These are phyloP conservation scores for honey bee (Apis mellifera) DNA, from an alignment of 1,140 invertebrate species.

Conservation along the genomic window Amel_HAv3.1 CM009941.2:14849001-14849500, in stretches of 20 bases:
- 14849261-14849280: background rate
- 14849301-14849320: background rate
- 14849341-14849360: conserved; percentile 36
- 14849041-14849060: background rate
- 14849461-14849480: conserved; percentile 16
- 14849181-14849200: background rate
- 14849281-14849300: background rate
- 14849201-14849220: background rate
- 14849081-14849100: too few species aligned
- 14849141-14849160: background rate
- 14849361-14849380: conserved; percentile 48
- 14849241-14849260: background rate
- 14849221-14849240: background rate
- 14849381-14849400: conserved; percentile 49
- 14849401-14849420: conserved; percentile 12
- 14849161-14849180: background rate
- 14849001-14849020: too few species aligned
- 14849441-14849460: conserved; percentile 36
- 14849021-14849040: background rate
- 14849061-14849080: too few species aligned
- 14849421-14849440: conserved; percentile 17
- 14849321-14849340: background rate
- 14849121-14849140: too few species aligned
- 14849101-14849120: too few species aligned
- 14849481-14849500: background rate